Percentiles rank a stretch among this genome's conserved stretches.
Evolutionary conservation across 2,113 vertebrate genomes (phyloP).

Genomic region (Siphamia tubifer): DNA sequence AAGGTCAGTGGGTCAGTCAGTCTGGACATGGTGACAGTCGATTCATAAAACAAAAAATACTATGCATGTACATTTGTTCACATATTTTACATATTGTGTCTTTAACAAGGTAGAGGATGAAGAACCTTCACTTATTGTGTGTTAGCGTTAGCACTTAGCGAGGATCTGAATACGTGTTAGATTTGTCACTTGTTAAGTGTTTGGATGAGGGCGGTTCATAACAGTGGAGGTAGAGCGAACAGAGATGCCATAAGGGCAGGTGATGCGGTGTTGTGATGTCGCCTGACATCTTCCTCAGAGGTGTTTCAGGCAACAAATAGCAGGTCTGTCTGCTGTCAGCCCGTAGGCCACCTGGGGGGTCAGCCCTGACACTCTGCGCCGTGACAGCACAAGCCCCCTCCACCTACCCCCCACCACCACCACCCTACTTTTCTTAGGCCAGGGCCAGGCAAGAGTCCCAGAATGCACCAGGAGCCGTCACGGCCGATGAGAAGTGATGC

Average conservation of each 20-base stretch:
- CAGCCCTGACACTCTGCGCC: conserved; percentile 57
- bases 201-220: conserved; percentile 48
- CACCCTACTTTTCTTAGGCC: conserved; percentile 8
- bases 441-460: conserved; percentile 38
- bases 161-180: too few species aligned
- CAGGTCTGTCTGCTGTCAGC: conserved; percentile 75
- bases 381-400: conserved; percentile 51
- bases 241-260: conserved; percentile 41
- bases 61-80: too few species aligned
- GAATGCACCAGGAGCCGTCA: conserved; percentile 66
- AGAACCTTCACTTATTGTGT: too few species aligned
- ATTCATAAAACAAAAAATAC: too few species aligned
- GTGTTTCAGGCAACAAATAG: conserved; percentile 73
- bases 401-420: background rate
- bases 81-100: too few species aligned
- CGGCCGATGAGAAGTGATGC: conserved; percentile 60
- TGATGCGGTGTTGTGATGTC: conserved; percentile 53
- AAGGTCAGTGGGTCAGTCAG: too few species aligned
- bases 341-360: conserved; percentile 63
- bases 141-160: too few species aligned
- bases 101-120: too few species aligned
- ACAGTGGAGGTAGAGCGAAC: conserved; percentile 30
- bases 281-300: conserved; percentile 71
- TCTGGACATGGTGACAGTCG: too few species aligned
- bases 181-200: conserved; percentile 7